Conservation (phyloP, 2,888 invertebrate genomes). For the Timema podura region DNA sequence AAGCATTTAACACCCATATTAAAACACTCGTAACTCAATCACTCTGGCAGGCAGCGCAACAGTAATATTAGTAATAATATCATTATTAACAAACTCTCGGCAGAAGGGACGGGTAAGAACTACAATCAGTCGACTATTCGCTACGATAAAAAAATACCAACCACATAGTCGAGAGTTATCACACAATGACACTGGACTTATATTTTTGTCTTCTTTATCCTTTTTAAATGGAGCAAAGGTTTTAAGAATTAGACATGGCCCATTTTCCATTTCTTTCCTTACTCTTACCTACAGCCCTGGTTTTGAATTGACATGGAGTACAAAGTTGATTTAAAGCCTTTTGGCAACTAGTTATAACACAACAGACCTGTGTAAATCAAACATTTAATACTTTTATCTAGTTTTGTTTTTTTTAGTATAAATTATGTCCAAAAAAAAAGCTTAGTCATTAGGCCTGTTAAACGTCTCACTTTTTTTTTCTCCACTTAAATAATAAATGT, state of each 20-base stretch:
- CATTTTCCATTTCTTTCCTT: not conserved
- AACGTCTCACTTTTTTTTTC: slow-evolving; percentile 24
- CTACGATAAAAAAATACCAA: slow-evolving; percentile 33
- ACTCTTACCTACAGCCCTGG: slow-evolving; percentile 30
- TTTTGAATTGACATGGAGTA: slow-evolving; percentile 32
- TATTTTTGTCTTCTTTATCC: not conserved
- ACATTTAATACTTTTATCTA: slow-evolving; percentile 16
- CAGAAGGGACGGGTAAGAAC: slow-evolving; percentile 29
- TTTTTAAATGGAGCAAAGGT: no score
- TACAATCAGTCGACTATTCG: slow-evolving; percentile 26
- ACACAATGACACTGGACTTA: slow-evolving; percentile 26
- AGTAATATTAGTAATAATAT: slow-evolving; percentile 22
- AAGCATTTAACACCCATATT: no score
- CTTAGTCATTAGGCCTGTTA: slow-evolving; percentile 31
- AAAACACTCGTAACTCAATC: no score
- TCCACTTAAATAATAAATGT: slow-evolving; percentile 25
- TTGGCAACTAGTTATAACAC: slow-evolving; percentile 30
- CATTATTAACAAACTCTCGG: slow-evolving; percentile 17
- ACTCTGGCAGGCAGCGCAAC: slow-evolving; percentile 21
- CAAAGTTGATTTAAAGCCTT: slow-evolving; percentile 29
- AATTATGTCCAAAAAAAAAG: slow-evolving; percentile 27
- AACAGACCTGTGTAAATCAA: slow-evolving; percentile 25
- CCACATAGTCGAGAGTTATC: slow-evolving; percentile 27
- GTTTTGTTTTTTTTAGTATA: slow-evolving; percentile 24
- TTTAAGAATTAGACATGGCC: no score